Base-by-base conservation (phyloP, 30 jellyfish, hydroid and myxozoan species). In the Turritopsis dohrnii region DNA sequence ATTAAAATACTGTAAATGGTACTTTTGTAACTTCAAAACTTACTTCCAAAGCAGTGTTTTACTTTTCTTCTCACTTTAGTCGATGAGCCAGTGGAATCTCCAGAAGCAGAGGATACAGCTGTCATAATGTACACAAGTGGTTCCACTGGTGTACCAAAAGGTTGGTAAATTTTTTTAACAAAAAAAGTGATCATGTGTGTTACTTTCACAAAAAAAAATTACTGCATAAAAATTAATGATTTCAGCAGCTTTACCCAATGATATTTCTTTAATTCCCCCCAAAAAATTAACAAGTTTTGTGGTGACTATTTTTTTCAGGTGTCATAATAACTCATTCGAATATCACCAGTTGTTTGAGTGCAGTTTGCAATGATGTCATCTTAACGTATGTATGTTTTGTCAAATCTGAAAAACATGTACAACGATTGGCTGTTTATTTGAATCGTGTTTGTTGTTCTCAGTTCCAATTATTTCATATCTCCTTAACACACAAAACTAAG, bases 61-160 rank as follows among this genome's bases (percentile, higher is more conserved):
- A 17, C 31, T 21, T 74, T 74, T 74, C 27, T 4, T 74, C 24
- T 18, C 17, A 26, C n/a, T n/a, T 29, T 52, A 80, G 87, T 80
- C 18, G 41, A 80, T 21, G 81, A 22, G 65, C 87, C 87, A 1
- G 87, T 80, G 23, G 87, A 80, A 53, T 52, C 82, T 0, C 98
- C 98, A 1, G 29, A 52, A 25, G 91, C 92, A 16, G 87, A 80
- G 22, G 99, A 94, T 52, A 72, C 86, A 28, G 99, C 99, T 65
- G 95, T 94, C 18, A 74, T 94, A 29, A 94, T 94, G 99, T 94
- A 89, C 84, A 94, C 99, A 25, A 89, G 97, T 86, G 99, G 99
- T 20, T 94, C 99, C 26, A 94, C 97, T 85, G 99, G 99, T 72
- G 85, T 89, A 94, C 99, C 99, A 13, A 94, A 94, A 84, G 99